Evolutionary conservation across 1,140 invertebrate species (phyloP).

Genomic region (Trialeurodes vaporariorum): DNA sequence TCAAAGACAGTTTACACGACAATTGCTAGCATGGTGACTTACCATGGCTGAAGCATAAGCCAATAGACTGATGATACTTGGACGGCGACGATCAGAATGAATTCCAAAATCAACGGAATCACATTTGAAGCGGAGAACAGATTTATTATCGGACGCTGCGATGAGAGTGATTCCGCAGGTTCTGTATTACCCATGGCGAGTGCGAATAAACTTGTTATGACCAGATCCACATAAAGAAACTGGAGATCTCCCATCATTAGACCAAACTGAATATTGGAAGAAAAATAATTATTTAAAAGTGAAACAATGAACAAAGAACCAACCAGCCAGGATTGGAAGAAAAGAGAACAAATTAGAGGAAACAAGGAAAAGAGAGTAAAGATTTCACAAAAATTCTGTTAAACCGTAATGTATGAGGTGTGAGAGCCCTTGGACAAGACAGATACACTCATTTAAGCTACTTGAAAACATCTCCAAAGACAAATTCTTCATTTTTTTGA

Average conservation of each 20-base stretch:
- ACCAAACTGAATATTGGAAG: slow-evolving; percentile 22
- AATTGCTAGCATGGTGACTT: too few relatives aligned
- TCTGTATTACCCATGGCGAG: slow-evolving; percentile 55
- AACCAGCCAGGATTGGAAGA: not conserved
- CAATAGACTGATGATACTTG: slow-evolving; percentile 38
- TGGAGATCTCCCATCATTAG: slow-evolving; percentile 56
- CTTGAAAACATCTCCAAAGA: too few relatives aligned
- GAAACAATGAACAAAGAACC: not conserved
- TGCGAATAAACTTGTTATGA: slow-evolving; percentile 65
- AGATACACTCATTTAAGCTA: too few relatives aligned
- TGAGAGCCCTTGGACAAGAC: too few relatives aligned
- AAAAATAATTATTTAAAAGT: not conserved
- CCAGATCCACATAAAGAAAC: slow-evolving; percentile 73
- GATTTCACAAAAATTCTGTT: too few relatives aligned
- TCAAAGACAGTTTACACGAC: too few relatives aligned
- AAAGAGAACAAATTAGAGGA: not conserved
- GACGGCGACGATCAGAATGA: slow-evolving; percentile 36
- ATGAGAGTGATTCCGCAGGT: slow-evolving; percentile 26
- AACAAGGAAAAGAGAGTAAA: not conserved
- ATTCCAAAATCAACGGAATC: slow-evolving; percentile 44
- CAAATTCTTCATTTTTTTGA: too few relatives aligned
- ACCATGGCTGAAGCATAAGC: slow-evolving; percentile 40
- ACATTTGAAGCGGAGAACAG: slow-evolving; percentile 37
- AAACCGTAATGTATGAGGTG: too few relatives aligned
- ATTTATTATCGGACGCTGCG: slow-evolving; percentile 30